Base-by-base conservation (phyloP, 2,888 invertebrate genomes). In the Seira musarum region DNA sequence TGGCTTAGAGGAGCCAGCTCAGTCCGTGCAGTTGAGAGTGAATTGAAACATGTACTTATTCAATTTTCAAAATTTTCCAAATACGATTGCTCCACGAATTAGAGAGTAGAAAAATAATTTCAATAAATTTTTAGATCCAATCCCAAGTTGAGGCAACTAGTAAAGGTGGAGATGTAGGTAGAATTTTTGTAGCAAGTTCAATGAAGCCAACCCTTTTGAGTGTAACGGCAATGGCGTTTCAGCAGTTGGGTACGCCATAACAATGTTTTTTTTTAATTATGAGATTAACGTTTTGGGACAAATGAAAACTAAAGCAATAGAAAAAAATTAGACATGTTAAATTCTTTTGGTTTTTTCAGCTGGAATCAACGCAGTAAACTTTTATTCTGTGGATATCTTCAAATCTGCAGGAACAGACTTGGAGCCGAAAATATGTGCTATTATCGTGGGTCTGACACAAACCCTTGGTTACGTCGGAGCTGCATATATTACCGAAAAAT, bases 361-460 rank as follows among this genome's bases (percentile, higher is more conserved):
- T 82, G 95, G 95, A 74, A 92, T 96, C 85, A 95, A 95, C 25
- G 95, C 94, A 0, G 93, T 95, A 81, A 94, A 95, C 84, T 95
- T 95, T 89, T 95, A 91, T 87, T 93, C 91, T 0, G 91, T 92
- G 72, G 91, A 91, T 65, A 95, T 96, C 87, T 96, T 96, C 89
- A 87, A 90, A 78, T 93, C 93, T 0, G 93, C 95, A 8, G 94
- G 94, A 40, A 93, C 81, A 30, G 72, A 68, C 10, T 76, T 87
- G 17, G 83, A 85, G 70, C 93, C 91, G 0, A 90, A 91, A 89
- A 88, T 90, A 6, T 91, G 91, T 0, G 91, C 92, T 0, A 91
- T 92, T 61, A 88, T 90, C 63, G 90, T 92, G 0, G 92, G 91
- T 2, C 88, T 89, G n/a, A 91, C 92, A 2, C 92, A 92, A 80